Evolutionary conservation across 2,113 vertebrate genomes (phyloP).

Genomic region (Lamprotornis superbus): DNA sequence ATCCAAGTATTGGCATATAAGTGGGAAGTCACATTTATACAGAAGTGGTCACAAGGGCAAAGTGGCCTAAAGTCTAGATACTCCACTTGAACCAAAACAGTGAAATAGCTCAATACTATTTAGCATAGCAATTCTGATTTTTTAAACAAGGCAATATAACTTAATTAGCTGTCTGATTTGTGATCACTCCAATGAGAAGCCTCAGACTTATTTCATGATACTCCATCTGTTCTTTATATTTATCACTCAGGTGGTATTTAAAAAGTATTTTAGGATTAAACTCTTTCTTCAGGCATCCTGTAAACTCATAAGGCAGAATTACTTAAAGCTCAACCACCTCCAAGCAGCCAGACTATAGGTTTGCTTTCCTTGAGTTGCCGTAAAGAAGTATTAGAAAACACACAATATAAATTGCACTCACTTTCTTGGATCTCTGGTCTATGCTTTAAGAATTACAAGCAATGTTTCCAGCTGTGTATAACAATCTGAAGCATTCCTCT

Average conservation of each 20-base stretch:
- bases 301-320: background rate
- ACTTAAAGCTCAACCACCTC: background rate
- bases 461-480: background rate
- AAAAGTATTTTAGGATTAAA: background rate
- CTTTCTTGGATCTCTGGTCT: background rate
- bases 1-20: background rate
- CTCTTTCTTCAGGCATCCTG: background rate
- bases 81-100: background rate
- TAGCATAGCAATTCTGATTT: background rate
- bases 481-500: background rate
- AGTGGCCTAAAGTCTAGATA: background rate
- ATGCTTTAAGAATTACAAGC: background rate
- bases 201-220: background rate
- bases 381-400: background rate
- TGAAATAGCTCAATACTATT: background rate
- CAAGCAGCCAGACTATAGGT: background rate
- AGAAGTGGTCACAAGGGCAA: background rate
- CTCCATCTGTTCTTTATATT: background rate
- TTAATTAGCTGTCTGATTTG: background rate
- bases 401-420: background rate
- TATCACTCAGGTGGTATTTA: background rate
- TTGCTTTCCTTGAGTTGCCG: background rate
- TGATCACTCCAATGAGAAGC: background rate
- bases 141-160: background rate
- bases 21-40: background rate